These are phyloP conservation scores for Rugalucina vietnamica DNA, from an alignment of 2,888 invertebrate genomes.

Conservation along the genomic window DNA sequence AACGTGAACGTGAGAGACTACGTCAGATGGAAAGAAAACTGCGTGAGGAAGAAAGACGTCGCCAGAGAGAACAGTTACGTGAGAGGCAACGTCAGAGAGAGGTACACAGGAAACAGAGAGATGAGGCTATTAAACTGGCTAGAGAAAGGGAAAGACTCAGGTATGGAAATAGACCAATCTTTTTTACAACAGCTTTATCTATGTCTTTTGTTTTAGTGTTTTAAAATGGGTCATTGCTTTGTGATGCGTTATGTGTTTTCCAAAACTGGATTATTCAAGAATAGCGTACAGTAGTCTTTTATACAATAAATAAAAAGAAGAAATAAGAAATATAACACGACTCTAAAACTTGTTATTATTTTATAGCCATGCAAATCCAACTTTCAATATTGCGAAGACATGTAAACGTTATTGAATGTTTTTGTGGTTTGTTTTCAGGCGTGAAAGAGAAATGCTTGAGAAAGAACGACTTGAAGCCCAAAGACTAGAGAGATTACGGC, in stretches of 20 bases:
- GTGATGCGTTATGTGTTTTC: too few species aligned
- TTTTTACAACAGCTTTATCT: too few species aligned
- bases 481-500: conserved; percentile 87
- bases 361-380: too few species aligned
- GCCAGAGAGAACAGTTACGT: conserved; percentile 86
- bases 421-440: conserved; percentile 66
- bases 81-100: conserved; percentile 89
- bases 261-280: too few species aligned
- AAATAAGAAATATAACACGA: too few species aligned
- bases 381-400: too few species aligned
- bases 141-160: conserved; percentile 83
- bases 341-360: too few species aligned
- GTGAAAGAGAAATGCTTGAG: conserved; percentile 82
- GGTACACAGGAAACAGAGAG: conserved; percentile 91
- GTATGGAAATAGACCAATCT: conserved; percentile 66
- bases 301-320: too few species aligned
- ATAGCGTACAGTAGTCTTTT: too few species aligned
- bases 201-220: too few species aligned
- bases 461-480: conserved; percentile 75
- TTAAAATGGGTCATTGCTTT: too few species aligned
- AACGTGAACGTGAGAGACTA: conserved; percentile 86
- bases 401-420: too few species aligned
- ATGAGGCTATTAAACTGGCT: conserved; percentile 92
- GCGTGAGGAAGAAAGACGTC: conserved; percentile 92
- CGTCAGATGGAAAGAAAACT: conserved; percentile 88